Evolutionary conservation across 1,140 invertebrate species (phyloP), one percentile per base, ranked within the genome.

Genomic region (Conopomorpha cramerella): DNA sequence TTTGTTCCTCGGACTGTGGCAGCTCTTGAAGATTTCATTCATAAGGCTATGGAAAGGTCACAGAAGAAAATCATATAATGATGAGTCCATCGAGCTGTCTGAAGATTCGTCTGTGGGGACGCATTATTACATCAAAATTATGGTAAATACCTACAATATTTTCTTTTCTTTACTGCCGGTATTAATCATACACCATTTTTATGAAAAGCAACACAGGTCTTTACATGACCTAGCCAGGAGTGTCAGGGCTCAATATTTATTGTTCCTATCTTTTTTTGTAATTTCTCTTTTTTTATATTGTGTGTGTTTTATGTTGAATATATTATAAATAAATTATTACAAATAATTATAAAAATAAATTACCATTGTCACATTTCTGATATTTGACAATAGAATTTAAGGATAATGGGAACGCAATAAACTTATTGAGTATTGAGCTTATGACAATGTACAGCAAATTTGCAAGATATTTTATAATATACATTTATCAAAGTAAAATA

Each of bases 121-220:
- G 15, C 70, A 76, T 43, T 76, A 62, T 18, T 67, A 68, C 41
- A 72, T 76, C 3, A 72, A 68, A 66, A 52, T 76, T 33, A 59
- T 61, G 65, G 70, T 74, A 40, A 34, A 41, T 41, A 12, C 26
- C 28, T 35, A 8, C 16, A 2, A 27, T 35, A 15, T 32, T 32
- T 25, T 27, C 12, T 15, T 15, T 30, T 15, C 13, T 14, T 6
- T 4, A 6, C 10, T 23, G 4, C 4, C 10, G 19, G 19, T 23
- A 4, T 6, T 23, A 4, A 23, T 23, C 19, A 23, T 4, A 23
- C 19, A 4, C 4, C 10, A 23, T n/a, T n/a, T n/a, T n/a, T n/a
- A n/a, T n/a, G n/a, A n/a, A n/a, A n/a, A n/a, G n/a, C n/a, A n/a
- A n/a, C n/a, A 23, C 10, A 23, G 19, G 10, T 10, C 19, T 6